Evolutionary conservation across 1,140 invertebrate genomes (phyloP).

Genomic region (Drosophila sulfurigaster): DNA sequence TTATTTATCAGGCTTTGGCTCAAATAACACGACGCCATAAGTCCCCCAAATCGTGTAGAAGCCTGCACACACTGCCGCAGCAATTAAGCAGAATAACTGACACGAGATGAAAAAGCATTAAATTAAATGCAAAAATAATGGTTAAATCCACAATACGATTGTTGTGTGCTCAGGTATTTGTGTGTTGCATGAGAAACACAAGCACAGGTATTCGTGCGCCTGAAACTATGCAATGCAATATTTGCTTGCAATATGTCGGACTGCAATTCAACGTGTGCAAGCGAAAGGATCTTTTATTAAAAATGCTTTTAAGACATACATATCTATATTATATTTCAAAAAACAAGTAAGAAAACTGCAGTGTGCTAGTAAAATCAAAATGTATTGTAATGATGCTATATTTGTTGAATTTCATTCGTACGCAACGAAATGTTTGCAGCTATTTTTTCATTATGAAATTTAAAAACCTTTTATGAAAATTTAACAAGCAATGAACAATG

Average conservation of each 20-base stretch:
- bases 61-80: slow-evolving; percentile 5
- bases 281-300: neutral
- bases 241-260: neutral
- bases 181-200: neutral
- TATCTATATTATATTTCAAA: too few species aligned
- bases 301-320: neutral
- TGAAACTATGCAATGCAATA: slow-evolving; percentile 16
- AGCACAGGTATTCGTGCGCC: slow-evolving; percentile 13
- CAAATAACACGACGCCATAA: slow-evolving; percentile 35
- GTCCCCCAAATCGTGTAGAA: slow-evolving; percentile 35
- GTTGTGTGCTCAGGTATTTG: neutral
- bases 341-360: too few species aligned
- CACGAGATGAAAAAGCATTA: slow-evolving; percentile 38
- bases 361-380: too few species aligned
- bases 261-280: neutral
- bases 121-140: slow-evolving; percentile 54
- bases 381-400: too few species aligned
- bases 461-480: too few species aligned
- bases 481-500: too few species aligned
- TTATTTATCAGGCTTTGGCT: slow-evolving; percentile 54
- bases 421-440: too few species aligned
- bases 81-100: slow-evolving; percentile 58
- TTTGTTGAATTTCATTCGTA: too few species aligned
- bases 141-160: neutral
- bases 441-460: too few species aligned